Evolutionary conservation across 1,140 invertebrate species (phyloP), one percentile per base, ranked within the genome.

Genomic region (Drosophila leontia): DNA sequence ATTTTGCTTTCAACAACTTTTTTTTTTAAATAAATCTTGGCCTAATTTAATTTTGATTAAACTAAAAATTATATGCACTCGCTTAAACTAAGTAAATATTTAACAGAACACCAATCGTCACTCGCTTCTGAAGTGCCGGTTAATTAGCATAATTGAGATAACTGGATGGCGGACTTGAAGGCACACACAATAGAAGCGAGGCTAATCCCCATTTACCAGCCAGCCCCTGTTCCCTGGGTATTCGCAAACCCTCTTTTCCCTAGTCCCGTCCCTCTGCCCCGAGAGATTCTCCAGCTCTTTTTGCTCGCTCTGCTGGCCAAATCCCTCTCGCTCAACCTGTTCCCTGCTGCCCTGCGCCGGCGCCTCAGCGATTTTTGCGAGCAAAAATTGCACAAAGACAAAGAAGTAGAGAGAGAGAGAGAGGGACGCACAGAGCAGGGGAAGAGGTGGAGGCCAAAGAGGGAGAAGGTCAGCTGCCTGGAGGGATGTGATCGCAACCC

Each of bases 301-400:
- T 50, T 59, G 35, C 41, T 62, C 58, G 63, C 51, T 59, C 57
- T 26, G 26, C 45, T 62, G 72, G 42, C n/a, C 47, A 76, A 67
- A 67, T 76, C 72, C 62, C 71, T 50, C 71, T 75, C 71, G 34
- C 72, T 59, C 51, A 76, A 75, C 72, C 74, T 77, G 72, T 77
- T 59, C 71, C 72, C 68, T 56, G 53, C 53, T 70, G 15, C 57
- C 58, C 71, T 63, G 59, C 70, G 71, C 70, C 70, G 71, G 71
- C 71, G 71, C 71, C 58, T 62, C 35, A 63, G 13, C 41, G 57
- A 59, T 72, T 70, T 59, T 15, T 26, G 19, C 65, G n/a, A 29
- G 39, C 45, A 39, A 56, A 56, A 70, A 45, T 56, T 51, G 41
- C 26, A 69, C 42, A 72, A 45, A 72, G 23, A 32, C 15, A 37